Evolutionary conservation across 2,797 vertebrate species (phyloP).

Genomic region (Xiphophorus birchmanni): DNA sequence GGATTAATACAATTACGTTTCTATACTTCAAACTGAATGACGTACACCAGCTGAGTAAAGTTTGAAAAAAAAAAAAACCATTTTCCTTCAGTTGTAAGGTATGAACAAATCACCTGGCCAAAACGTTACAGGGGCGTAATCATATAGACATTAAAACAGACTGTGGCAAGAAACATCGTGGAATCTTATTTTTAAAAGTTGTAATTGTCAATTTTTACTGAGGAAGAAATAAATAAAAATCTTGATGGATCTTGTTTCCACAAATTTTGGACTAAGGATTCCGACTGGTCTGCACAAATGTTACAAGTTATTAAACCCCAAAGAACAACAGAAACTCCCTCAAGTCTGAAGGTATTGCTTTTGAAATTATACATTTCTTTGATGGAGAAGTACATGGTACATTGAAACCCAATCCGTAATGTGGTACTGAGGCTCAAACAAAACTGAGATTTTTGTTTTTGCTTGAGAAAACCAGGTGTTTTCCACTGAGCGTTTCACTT

Average conservation of each 20-base stretch:
- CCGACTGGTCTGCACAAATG: background rate
- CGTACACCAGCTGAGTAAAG: background rate
- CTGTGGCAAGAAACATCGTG: no score
- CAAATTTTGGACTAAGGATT: background rate
- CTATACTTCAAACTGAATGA: background rate
- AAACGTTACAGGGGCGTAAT: no score
- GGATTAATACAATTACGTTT: background rate
- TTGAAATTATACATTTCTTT: background rate
- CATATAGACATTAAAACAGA: no score
- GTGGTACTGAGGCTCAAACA: background rate
- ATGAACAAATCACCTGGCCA: background rate
- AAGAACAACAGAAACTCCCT: background rate
- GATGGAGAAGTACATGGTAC: background rate
- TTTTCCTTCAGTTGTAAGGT: background rate
- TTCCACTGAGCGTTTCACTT: constrained; percentile 40
- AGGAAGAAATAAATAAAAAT: no score
- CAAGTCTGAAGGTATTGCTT: background rate
- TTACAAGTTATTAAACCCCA: background rate
- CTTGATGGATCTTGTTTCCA: background rate
- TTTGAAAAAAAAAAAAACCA: background rate
- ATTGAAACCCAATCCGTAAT: constrained; percentile 2
- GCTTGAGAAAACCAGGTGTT: constrained; percentile 29
- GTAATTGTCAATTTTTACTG: no score
- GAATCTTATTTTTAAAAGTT: no score
- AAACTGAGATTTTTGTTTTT: constrained; percentile 3